Base-by-base conservation (phyloP, 2,888 invertebrate species). In the Hydraecia micacea region DNA sequence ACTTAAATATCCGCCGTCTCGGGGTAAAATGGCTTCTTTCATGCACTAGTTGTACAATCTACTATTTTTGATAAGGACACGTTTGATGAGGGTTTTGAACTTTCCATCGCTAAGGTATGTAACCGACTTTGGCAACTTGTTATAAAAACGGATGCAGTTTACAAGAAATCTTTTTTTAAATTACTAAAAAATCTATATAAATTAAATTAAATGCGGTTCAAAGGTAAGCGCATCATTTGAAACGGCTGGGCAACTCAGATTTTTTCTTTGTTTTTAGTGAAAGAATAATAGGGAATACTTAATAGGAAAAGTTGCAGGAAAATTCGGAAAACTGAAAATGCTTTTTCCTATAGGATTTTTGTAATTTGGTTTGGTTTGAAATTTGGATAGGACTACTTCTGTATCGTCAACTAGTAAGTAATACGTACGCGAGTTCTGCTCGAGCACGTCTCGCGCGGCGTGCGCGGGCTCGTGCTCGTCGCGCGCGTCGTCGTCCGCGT, bases 361-460 rank as follows among this genome's bases (percentile, higher is more conserved):
- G 8, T 39, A n/a, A 42, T 42, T 42, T 11, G 42, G 42, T 42
- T 11, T 2, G 11, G 42, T 42, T 39, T n/a, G 8, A n/a, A n/a
- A 66, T 62, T 32, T 32, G 28, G 13, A 67, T 18, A 21, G 1
- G 21, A 68, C 7, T 13, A 21, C 4, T 28, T 49, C 7, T 46
- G 28, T 15, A 8, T 5, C 15, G 13, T 32, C 32, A 8, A 32
- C 32, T 42, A 49, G 25, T 32, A 69, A 69, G 25, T n/a, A 36
- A 70, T n/a, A 62, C 55, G 11, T 71, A 88, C 88, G 88, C 55
- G 89, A 87, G 71, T 73, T 78, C 39, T 83, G 87, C 1, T 75
- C 80, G 9, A 86, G 86, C 60, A 86, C 39, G 68, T 80, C 78
- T 18, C 76, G 72, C 67, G 63, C 80, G 5, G 18, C 46, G 67